phyloP scores from a whole-genome alignment of 2,797 vertebrate species.

The Lemur catta region DNA sequence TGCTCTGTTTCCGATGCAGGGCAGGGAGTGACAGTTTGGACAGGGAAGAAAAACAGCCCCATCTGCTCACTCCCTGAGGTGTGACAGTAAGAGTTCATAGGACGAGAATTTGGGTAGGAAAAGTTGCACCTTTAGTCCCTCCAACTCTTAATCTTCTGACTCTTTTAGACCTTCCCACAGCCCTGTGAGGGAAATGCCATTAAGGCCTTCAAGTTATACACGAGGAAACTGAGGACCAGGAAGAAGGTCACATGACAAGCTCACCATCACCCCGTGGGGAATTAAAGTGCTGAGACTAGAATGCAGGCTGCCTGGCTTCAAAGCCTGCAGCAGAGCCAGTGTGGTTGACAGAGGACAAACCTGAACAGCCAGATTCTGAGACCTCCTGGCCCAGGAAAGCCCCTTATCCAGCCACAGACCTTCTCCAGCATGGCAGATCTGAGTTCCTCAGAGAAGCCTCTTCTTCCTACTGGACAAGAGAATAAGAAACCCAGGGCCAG shows the following conservation, averaged over 20 bases:
- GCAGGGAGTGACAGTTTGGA: not conserved
- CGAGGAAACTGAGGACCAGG: not conserved
- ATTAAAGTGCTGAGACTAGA: not conserved
- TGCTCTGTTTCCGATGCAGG: not conserved
- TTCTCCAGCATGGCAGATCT: not conserved
- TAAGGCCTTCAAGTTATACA: not conserved
- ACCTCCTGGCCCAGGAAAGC: not conserved
- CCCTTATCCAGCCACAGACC: not conserved
- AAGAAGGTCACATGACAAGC: not conserved
- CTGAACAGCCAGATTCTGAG: not conserved
- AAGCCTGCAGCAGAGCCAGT: not conserved
- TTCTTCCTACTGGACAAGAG: not conserved
- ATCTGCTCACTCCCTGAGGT: too few species aligned
- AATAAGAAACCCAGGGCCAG: not conserved
- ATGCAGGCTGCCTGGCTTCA: fast-evolving
- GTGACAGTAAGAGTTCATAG: not conserved
- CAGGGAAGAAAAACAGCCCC: fast-evolving
- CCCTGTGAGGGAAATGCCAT: not conserved
- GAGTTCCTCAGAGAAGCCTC: not conserved
- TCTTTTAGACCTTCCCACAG: not conserved
- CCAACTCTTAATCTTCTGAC: not conserved
- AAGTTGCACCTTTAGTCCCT: not conserved
- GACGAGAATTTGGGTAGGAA: not conserved
- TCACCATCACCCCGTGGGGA: not conserved
- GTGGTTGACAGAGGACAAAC: not conserved